Base-by-base conservation (phyloP, 2,113 vertebrate species). In the Xiphophorus maculatus region DNA sequence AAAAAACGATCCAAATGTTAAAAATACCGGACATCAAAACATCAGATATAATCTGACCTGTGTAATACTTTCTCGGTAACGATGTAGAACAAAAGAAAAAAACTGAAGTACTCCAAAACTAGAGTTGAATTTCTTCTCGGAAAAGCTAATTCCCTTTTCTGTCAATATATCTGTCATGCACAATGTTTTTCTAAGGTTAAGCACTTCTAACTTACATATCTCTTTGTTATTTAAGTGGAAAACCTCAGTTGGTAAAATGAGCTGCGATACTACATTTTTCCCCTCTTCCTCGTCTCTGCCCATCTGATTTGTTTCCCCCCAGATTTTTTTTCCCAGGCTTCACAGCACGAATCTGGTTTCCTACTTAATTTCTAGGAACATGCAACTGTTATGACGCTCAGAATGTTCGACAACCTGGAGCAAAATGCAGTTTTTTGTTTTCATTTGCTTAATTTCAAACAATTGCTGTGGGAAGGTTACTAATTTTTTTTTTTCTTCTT, bases 221-320 rank as follows among this genome's bases (percentile, higher is more conserved):
- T 76, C 64, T 78, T 80, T 79, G 15, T 4, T 70, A n/a, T 51
- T 82, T n/a, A 75, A 61, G 77, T 75, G 67, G 73, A 75, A 87
- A 79, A 66, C 17, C 40, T 79, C 79, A 33, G 62, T 77, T 81
- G 73, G 75, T 40, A 76, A 63, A 1, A 37, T 35, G 33, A 44
- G 15, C 17, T 48, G 44, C 1, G 33, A 27, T 14, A 15, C 22
- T 25, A 58, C 51, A 58, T 25, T 54, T 54, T 9, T 5, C 3
- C 51, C 51, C 8, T 19, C 69, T 32, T 76, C 22, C 63, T 17
- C 63, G 14, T 60, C 32, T 40, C 75, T 65, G 28, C 66, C 8
- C 1, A 29, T 68, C 51, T 63, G 33, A 54, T 17, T 64, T 64
- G 63, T 35, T 37, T 8, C 19, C 12, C 35, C 17, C 44, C 44